These are phyloP conservation scores for Drosophila parvula DNA, from an alignment of 1,140 invertebrate genomes.

Conservation along the genomic window DNA sequence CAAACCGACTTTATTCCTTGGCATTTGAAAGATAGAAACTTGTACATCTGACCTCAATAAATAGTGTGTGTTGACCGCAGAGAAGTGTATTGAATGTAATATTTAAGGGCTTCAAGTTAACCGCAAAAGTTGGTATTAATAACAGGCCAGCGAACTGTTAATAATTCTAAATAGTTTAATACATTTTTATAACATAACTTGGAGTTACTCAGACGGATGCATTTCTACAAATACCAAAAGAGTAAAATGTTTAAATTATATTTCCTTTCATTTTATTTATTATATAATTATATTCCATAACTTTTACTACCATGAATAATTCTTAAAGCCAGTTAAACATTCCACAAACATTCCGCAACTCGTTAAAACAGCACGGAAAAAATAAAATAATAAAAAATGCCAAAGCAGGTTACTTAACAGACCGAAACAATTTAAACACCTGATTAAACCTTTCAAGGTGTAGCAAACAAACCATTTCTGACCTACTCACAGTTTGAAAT, in stretches of 20 bases:
- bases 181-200: not conserved
- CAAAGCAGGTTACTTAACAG: slow-evolving; percentile 9
- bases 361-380: not conserved
- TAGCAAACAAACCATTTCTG: slow-evolving; percentile 20
- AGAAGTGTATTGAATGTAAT: not conserved
- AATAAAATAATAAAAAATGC: not conserved
- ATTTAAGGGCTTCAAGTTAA: slow-evolving; percentile 13
- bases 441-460: slow-evolving; percentile 16
- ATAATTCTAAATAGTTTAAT: not conserved
- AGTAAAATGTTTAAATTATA: not conserved
- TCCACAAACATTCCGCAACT: slow-evolving; percentile 8
- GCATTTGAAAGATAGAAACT: not conserved
- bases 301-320: slow-evolving; percentile 11
- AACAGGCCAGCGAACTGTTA: not conserved
- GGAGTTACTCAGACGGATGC: not conserved
- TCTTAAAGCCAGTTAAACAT: slow-evolving; percentile 3
- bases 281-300: not conserved
- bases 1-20: not conserved
- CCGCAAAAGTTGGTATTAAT: slow-evolving; percentile 2
- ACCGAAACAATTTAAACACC: slow-evolving; percentile 20
- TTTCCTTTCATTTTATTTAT: not conserved
- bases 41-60: slow-evolving; percentile 1
- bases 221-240: not conserved
- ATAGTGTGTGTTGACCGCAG: not conserved
- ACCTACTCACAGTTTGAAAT: slow-evolving; percentile 29